phyloP scores from a whole-genome alignment of 1,140 invertebrate genomes.

The Leucophenga varia region DNA sequence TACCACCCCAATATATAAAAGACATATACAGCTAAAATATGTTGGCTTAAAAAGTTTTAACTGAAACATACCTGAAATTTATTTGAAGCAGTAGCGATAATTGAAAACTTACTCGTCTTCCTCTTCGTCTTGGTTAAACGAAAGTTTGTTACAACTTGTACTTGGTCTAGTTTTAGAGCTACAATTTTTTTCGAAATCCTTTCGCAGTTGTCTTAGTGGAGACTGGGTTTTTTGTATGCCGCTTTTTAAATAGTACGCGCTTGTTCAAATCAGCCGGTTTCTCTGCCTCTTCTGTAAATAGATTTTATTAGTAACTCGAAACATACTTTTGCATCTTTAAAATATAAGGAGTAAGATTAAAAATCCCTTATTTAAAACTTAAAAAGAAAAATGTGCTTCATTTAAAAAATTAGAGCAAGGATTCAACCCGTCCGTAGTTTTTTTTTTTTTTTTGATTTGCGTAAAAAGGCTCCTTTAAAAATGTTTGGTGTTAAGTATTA shows the following conservation, averaged over 20 bases:
- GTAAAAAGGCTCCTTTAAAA: too few relatives aligned
- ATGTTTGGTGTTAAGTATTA: too few relatives aligned
- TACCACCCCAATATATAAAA: too few relatives aligned
- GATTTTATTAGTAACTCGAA: neutral
- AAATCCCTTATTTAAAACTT: neutral
- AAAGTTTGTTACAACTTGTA: conserved; percentile 31
- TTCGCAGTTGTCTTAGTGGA: conserved; percentile 15
- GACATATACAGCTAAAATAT: too few relatives aligned
- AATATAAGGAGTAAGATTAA: neutral
- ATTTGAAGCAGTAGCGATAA: too few relatives aligned
- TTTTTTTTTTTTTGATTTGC: too few relatives aligned
- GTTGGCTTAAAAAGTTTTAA: too few relatives aligned
- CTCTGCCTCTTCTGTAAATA: conserved; percentile 38
- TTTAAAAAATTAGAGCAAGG: conserved; percentile 12
- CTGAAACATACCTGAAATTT: too few relatives aligned
- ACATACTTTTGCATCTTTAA: conserved; percentile 1
- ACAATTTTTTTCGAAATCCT: conserved; percentile 25
- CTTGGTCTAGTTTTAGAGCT: conserved; percentile 17
- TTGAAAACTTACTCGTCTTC: conserved; percentile 24
- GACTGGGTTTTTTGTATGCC: conserved; percentile 23
- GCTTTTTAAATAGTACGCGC: conserved; percentile 45
- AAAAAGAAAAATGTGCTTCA: neutral
- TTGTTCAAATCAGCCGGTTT: conserved; percentile 43
- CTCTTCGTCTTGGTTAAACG: conserved; percentile 51
- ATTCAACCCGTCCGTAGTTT: neutral